A percentile compares a stretch with the other conserved stretches of the same genome.
These are phyloP conservation scores for Hyalella azteca DNA, from an alignment of 2,888 invertebrate species.

Conservation along the genomic window DNA sequence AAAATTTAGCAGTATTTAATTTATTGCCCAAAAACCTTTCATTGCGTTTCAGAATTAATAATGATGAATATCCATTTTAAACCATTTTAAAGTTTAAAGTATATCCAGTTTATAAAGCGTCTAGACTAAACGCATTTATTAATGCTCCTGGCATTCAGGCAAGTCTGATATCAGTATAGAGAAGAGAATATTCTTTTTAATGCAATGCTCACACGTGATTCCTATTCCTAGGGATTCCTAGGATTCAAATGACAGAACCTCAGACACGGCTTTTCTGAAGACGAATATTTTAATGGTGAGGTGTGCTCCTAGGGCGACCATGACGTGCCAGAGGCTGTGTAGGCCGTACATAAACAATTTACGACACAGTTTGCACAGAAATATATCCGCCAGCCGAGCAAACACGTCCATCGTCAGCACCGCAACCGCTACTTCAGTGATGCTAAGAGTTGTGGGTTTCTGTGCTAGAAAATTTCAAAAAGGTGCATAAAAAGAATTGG, in stretches of 20 bases:
- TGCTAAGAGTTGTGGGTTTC: neutral
- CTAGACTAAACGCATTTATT: too few species aligned
- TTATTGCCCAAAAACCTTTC: too few species aligned
- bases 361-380: neutral
- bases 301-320: neutral
- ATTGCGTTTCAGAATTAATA: too few species aligned
- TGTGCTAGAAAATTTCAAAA: neutral
- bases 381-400: neutral
- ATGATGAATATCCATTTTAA: too few species aligned
- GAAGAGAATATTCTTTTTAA: neutral
- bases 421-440: neutral
- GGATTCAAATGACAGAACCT: neutral
- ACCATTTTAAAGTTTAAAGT: too few species aligned
- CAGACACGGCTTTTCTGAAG: constrained; percentile 12
- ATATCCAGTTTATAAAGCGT: too few species aligned
- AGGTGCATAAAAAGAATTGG: constrained; percentile 6
- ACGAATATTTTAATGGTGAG: constrained; percentile 2
- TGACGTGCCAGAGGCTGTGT: constrained; percentile 28
- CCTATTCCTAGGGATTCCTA: constrained; percentile 27
- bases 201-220: constrained; percentile 14
- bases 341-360: constrained; percentile 5
- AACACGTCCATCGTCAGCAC: neutral
- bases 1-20: too few species aligned
- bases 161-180: too few species aligned
- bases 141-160: too few species aligned